Evolutionary conservation across 2,113 vertebrate genomes (phyloP).

Genomic region (Pseudopodoces humilis): DNA sequence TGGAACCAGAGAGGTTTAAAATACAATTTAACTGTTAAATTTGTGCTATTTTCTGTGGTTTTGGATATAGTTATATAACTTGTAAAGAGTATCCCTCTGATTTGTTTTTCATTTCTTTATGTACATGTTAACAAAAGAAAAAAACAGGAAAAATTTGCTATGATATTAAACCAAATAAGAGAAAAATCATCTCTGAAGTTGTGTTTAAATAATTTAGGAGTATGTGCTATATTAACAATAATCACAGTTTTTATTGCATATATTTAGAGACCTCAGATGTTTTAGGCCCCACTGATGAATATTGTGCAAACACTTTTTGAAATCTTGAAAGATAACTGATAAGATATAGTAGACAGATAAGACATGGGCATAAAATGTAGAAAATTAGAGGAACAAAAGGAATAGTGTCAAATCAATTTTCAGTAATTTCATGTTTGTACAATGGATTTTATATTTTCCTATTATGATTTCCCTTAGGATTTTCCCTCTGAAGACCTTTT

Average conservation of each 20-base stretch:
- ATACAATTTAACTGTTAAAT: background rate
- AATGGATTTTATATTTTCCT: background rate
- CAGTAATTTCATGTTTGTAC: background rate
- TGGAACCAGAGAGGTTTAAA: background rate
- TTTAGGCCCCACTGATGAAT: background rate
- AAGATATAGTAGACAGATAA: background rate
- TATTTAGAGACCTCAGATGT: background rate
- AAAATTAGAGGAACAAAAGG: background rate
- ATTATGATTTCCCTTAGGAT: background rate
- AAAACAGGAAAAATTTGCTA: background rate
- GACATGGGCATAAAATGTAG: background rate
- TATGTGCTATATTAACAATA: background rate
- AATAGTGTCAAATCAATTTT: background rate
- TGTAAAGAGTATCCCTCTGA: background rate
- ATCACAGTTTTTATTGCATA: background rate
- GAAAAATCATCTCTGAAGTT: background rate
- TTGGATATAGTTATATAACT: background rate
- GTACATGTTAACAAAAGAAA: accelerated
- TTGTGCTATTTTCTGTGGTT: background rate
- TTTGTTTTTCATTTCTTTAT: background rate
- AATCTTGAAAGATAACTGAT: background rate
- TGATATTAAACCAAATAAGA: background rate
- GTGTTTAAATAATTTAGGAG: background rate
- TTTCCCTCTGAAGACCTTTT: background rate
- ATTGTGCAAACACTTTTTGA: background rate